Evolutionary conservation across 2,888 invertebrate species (phyloP).

Genomic region (Drosophila anceps): DNA sequence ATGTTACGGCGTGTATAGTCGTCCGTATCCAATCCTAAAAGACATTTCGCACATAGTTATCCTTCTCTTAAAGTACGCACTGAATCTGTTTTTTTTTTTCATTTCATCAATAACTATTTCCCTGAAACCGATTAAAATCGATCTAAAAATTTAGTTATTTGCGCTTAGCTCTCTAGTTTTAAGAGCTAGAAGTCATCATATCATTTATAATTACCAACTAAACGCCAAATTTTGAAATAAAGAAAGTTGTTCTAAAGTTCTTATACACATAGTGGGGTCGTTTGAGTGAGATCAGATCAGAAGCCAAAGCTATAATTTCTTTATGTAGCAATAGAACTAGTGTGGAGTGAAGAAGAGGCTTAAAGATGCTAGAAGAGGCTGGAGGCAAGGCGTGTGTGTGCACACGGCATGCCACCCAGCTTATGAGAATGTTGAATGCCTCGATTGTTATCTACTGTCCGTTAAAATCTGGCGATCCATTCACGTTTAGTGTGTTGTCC

Average conservation of each 20-base stretch:
- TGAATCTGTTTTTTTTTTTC: too few species aligned
- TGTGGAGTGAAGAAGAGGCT: too few species aligned
- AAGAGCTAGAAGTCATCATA: neutral
- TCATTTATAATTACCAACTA: too few species aligned
- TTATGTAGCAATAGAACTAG: neutral
- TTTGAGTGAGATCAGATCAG: neutral
- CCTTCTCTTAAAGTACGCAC: neutral
- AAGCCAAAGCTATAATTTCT: neutral
- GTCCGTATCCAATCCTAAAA: neutral
- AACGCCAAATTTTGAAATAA: too few species aligned
- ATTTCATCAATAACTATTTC: neutral
- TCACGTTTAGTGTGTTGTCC: too few species aligned
- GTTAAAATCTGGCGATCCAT: too few species aligned
- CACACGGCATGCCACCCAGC: neutral
- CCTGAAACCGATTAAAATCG: neutral
- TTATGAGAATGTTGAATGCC: neutral
- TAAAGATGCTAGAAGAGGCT: neutral
- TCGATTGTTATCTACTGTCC: too few species aligned
- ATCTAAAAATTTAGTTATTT: neutral
- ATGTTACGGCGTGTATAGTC: neutral
- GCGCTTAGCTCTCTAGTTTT: neutral
- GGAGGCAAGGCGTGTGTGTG: neutral
- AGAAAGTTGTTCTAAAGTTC: neutral
- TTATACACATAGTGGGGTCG: neutral
- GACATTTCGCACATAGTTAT: neutral